These are phyloP conservation scores for Lasioglossum pauxillum DNA, from an alignment of 2,888 invertebrate genomes.

Conservation along the genomic window DNA sequence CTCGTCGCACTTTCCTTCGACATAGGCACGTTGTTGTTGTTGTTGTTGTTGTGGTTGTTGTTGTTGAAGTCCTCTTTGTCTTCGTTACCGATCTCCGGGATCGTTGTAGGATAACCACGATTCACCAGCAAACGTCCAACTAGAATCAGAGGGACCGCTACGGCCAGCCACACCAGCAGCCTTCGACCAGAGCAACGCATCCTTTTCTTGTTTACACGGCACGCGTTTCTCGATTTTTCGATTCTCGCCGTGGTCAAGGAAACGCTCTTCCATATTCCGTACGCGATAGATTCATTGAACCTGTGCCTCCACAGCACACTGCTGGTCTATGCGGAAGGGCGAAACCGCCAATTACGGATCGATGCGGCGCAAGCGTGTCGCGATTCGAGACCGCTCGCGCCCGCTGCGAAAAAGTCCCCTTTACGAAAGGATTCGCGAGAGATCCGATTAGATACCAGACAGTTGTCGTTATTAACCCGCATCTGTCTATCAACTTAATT, in stretches of 20 bases:
- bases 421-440: neutral
- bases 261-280: conserved; percentile 64
- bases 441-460: neutral
- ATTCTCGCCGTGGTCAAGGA: conserved; percentile 20
- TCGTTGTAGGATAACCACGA: conserved; percentile 54
- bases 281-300: conserved; percentile 54
- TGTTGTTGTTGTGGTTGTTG: neutral
- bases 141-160: conserved; percentile 63
- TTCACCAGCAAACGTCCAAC: conserved; percentile 68
- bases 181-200: conserved; percentile 69
- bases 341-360: conserved; percentile 58
- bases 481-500: neutral
- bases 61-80: conserved; percentile 11
- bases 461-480: neutral
- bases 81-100: conserved; percentile 47
- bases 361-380: conserved; percentile 69
- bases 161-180: conserved; percentile 67
- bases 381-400: neutral
- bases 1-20: conserved; percentile 9
- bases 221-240: conserved; percentile 26
- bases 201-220: conserved; percentile 21
- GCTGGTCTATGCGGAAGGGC: conserved; percentile 32
- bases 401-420: neutral
- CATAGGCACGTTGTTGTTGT: neutral
- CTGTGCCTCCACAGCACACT: conserved; percentile 41